Evolutionary conservation across 2,113 vertebrate genomes (phyloP).

Genomic region (Catagonus wagneri): DNA sequence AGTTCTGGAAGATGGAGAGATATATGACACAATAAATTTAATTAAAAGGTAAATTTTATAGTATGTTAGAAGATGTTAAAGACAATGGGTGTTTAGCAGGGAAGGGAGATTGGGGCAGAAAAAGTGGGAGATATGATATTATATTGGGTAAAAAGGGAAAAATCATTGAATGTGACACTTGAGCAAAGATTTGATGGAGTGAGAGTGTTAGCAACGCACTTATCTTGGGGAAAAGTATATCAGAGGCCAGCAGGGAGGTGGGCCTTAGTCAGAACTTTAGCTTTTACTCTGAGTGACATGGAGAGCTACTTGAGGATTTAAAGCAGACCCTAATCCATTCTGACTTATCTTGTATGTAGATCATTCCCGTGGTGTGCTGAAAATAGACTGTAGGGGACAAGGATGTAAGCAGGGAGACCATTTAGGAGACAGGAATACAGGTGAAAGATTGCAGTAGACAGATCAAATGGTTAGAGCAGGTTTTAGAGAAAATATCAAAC

Average conservation of each 20-base stretch:
- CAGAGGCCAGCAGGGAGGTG: neutral
- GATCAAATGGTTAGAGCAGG: neutral
- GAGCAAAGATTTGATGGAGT: conserved; percentile 6
- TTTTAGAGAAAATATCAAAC: conserved; percentile 17
- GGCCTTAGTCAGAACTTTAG: neutral
- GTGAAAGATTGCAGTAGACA: neutral
- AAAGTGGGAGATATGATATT: neutral
- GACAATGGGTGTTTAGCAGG: neutral
- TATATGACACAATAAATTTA: conserved; percentile 70
- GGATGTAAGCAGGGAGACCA: neutral
- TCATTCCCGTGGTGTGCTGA: neutral
- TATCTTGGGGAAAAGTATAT: neutral
- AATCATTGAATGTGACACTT: conserved; percentile 24
- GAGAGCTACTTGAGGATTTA: neutral
- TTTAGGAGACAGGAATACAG: neutral
- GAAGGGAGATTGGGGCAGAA: neutral
- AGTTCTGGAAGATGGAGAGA: conserved; percentile 69
- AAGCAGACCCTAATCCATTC: neutral
- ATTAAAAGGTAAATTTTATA: conserved; percentile 73
- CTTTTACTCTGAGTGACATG: conserved; percentile 21
- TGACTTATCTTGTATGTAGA: neutral
- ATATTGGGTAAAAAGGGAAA: conserved; percentile 22
- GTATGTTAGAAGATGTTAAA: conserved; percentile 45
- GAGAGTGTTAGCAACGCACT: neutral
- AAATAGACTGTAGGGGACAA: neutral